A percentile compares a stretch with the other conserved stretches of the same genome.
These are phyloP conservation scores for Stercorarius parasiticus DNA, from an alignment of 2,113 vertebrate species.

Conservation along the genomic window DNA sequence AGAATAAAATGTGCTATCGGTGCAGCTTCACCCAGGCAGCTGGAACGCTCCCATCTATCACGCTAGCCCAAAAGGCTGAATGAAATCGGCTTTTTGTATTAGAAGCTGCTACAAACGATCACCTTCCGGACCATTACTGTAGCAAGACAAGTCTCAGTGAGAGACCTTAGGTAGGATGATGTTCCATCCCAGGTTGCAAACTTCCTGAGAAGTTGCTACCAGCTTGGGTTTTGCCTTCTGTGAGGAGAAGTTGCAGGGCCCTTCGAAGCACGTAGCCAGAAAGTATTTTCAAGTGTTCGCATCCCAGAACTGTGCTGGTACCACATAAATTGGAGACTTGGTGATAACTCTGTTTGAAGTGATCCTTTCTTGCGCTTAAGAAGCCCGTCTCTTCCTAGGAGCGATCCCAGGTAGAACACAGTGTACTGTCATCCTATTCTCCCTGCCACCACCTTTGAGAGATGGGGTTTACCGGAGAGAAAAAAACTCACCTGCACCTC, in stretches of 20 bases:
- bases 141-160: background rate
- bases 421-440: background rate
- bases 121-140: background rate
- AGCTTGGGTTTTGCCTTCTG: background rate
- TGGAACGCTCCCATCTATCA: too few relatives aligned
- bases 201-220: background rate
- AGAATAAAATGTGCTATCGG: background rate
- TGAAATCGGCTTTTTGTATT: background rate
- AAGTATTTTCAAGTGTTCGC: background rate
- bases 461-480: background rate
- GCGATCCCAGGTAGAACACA: background rate
- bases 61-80: background rate
- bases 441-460: background rate
- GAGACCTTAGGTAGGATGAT: background rate
- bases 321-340: background rate
- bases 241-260: accelerated
- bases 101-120: background rate
- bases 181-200: background rate
- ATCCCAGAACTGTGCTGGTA: background rate
- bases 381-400: background rate
- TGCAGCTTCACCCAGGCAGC: background rate
- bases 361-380: background rate
- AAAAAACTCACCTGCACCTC: background rate
- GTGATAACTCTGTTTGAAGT: background rate
- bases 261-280: background rate